Evolutionary conservation across 2,888 invertebrate genomes (phyloP).

Genomic region (Dryomyza anilis): DNA sequence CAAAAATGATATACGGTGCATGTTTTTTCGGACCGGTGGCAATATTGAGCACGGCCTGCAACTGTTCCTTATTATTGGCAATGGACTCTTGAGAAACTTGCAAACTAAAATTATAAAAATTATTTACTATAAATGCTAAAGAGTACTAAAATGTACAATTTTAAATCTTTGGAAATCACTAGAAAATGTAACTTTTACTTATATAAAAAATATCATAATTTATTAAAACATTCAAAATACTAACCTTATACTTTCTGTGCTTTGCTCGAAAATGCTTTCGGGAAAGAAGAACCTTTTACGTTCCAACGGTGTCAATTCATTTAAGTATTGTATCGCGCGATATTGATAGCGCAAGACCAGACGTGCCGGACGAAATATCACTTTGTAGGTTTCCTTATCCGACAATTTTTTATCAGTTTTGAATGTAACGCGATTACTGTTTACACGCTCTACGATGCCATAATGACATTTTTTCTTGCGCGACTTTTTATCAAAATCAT

Average conservation of each 20-base stretch:
- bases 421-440: neutral
- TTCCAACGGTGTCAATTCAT: neutral
- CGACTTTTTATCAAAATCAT: neutral
- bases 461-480: neutral
- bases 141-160: neutral
- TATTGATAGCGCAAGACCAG: slow-evolving; percentile 15
- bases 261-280: neutral
- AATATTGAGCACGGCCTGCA: slow-evolving; percentile 71
- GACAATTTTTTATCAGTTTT: neutral
- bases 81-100: slow-evolving; percentile 55
- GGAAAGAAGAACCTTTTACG: neutral
- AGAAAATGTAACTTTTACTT: too few relatives aligned
- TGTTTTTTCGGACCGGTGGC: slow-evolving; percentile 67
- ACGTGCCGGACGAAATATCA: slow-evolving; percentile 16
- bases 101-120: slow-evolving; percentile 34
- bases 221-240: too few relatives aligned
- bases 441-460: slow-evolving; percentile 3
- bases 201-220: too few relatives aligned
- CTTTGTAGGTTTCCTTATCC: neutral
- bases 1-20: slow-evolving; percentile 83
- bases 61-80: slow-evolving; percentile 67
- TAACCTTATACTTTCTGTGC: neutral
- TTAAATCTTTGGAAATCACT: neutral
- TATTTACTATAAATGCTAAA: too few relatives aligned
- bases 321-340: neutral